These are phyloP conservation scores for Xiphophorus hellerii DNA, from an alignment of 2,113 vertebrate genomes.

Conservation along the genomic window DNA sequence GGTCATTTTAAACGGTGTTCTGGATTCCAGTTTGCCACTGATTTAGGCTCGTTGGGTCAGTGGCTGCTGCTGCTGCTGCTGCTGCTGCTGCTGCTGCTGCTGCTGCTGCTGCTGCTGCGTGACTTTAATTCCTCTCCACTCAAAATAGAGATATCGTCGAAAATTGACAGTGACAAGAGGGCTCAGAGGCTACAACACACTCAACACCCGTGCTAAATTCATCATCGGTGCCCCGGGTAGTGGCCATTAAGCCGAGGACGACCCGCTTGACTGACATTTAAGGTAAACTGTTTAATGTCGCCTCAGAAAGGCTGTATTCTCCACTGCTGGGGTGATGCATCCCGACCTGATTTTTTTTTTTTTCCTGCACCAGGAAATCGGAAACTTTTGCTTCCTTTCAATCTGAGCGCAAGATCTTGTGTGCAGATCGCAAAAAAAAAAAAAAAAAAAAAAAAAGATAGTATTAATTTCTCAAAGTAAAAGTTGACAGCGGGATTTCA, in stretches of 20 bases:
- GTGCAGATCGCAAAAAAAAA: not conserved
- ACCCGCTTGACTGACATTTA: conserved; percentile 92
- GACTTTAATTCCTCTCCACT: conserved; percentile 78
- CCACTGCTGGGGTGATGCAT: conserved; percentile 62
- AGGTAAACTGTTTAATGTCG: conserved; percentile 93
- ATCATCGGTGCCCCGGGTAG: conserved; percentile 90
- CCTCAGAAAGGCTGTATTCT: conserved; percentile 84
- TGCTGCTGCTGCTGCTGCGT: conserved; percentile 80
- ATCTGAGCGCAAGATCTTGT: not conserved
- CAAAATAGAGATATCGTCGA: conserved; percentile 98
- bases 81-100: conserved; percentile 36
- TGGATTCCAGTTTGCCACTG: too few species aligned
- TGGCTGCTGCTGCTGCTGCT: conserved; percentile 71
- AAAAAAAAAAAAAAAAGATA: not conserved
- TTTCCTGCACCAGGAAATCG: not conserved
- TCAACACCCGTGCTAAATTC: conserved; percentile 97
- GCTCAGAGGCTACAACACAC: conserved; percentile 92
- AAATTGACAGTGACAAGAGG: conserved; percentile 99
- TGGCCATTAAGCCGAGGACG: conserved; percentile 87
- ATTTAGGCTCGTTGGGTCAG: too few species aligned
- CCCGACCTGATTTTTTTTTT: not conserved
- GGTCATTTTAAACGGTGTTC: not conserved
- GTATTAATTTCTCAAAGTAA: not conserved
- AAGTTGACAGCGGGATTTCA: conserved; percentile 7
- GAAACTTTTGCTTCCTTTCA: not conserved